phyloP scores from a whole-genome alignment of 2,888 invertebrate genomes.

The Caenorhabditis wallacei region DNA sequence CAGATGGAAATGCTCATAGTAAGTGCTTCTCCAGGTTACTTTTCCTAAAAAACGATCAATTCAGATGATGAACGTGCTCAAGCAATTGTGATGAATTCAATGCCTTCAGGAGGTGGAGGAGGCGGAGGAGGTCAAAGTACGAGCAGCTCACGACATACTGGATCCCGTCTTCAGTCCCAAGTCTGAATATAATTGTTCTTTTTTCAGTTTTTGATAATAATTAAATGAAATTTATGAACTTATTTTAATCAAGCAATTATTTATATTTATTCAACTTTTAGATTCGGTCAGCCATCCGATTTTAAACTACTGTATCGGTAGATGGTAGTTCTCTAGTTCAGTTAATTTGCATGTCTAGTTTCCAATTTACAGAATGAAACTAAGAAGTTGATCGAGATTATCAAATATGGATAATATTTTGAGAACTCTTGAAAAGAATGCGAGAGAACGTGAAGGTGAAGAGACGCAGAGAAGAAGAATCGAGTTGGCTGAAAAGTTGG shows the following conservation, averaged over 20 bases:
- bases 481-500: constrained; percentile 62
- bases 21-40: constrained; percentile 14
- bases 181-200: constrained; percentile 43
- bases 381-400: background rate
- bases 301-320: constrained; percentile 18
- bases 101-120: constrained; percentile 61
- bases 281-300: constrained; percentile 39
- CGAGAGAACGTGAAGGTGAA: constrained; percentile 67
- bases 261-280: background rate
- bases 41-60: background rate
- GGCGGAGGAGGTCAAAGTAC: constrained; percentile 34
- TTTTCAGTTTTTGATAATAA: background rate
- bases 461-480: constrained; percentile 50
- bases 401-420: constrained; percentile 61
- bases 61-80: constrained; percentile 75
- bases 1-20: constrained; percentile 52
- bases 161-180: constrained; percentile 71
- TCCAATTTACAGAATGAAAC: constrained; percentile 31
- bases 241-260: background rate
- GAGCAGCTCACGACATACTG: constrained; percentile 41
- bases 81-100: constrained; percentile 81
- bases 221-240: constrained; percentile 1
- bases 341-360: background rate
- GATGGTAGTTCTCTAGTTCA: constrained; percentile 19
- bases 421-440: constrained; percentile 67